These are phyloP conservation scores for Campylorhamphus procurvoides DNA, from an alignment of 2,113 vertebrate genomes.

Conservation along the genomic window DNA sequence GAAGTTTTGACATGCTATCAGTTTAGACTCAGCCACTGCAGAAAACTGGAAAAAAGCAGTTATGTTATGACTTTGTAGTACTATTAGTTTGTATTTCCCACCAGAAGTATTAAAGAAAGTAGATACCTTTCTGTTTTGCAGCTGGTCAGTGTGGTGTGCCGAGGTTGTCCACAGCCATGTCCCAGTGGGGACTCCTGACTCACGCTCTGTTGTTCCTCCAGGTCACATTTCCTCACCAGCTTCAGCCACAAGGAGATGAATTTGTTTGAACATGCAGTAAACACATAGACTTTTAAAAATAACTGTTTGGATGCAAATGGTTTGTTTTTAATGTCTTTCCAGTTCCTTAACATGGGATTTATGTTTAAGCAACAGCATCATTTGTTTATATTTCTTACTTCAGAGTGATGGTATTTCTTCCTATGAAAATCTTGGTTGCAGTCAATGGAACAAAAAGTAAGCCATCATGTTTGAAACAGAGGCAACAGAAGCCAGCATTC, in stretches of 20 bases:
- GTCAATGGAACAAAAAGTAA: not conserved
- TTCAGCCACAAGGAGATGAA: not conserved
- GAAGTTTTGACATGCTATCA: not conserved
- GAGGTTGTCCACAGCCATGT: fast-evolving
- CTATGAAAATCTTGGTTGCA: not conserved
- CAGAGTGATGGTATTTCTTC: constrained; percentile 5
- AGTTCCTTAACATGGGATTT: not conserved
- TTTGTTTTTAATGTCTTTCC: constrained; percentile 43
- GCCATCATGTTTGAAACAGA: not conserved
- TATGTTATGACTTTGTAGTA: not conserved
- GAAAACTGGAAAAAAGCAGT: not conserved
- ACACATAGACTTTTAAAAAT: constrained; percentile 35
- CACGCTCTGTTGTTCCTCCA: not conserved
- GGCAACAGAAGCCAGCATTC: not conserved
- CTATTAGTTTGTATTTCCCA: not conserved
- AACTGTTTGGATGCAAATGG: constrained; percentile 38
- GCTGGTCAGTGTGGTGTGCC: fast-evolving
- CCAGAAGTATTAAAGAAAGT: not conserved
- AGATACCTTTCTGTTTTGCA: not conserved
- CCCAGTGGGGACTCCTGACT: not conserved
- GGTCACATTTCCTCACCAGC: not conserved
- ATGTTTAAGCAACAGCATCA: constrained; percentile 7
- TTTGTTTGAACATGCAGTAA: constrained; percentile 44
- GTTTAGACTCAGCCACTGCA: not conserved
- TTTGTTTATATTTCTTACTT: constrained; percentile 50